phyloP scores from a whole-genome alignment of 2,888 invertebrate species.

The Eupithecia subfuscata region DNA sequence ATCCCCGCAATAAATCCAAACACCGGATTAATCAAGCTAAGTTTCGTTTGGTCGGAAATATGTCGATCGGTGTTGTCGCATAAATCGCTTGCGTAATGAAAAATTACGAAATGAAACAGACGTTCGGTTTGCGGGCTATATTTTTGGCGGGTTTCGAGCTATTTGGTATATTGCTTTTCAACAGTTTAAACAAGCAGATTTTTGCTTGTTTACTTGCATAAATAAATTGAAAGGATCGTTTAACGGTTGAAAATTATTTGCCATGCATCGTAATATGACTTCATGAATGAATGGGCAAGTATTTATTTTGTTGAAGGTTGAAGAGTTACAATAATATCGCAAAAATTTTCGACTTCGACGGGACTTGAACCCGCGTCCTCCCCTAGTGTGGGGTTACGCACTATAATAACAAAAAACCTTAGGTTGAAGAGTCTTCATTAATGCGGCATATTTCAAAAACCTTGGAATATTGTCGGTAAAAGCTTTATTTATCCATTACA shows the following conservation, averaged over 20 bases:
- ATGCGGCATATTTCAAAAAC: background rate
- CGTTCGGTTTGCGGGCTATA: conserved; percentile 33
- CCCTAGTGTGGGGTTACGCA: too few species aligned
- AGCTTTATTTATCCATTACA: conserved; percentile 5
- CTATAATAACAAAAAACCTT: too few species aligned
- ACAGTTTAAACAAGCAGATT: background rate
- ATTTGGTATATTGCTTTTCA: conserved; percentile 26
- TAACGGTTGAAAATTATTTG: background rate
- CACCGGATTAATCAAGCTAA: conserved; percentile 76
- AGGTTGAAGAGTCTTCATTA: too few species aligned
- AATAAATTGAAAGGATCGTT: background rate
- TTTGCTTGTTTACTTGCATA: background rate
- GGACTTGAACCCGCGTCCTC: too few species aligned
- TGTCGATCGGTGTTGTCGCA: conserved; percentile 56
- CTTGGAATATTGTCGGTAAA: background rate
- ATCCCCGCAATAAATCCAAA: conserved; percentile 75
- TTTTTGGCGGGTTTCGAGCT: conserved; percentile 22
- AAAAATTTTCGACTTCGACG: too few species aligned
- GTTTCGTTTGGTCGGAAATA: conserved; percentile 69
- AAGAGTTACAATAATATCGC: too few species aligned
- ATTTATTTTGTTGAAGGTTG: background rate
- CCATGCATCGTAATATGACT: background rate
- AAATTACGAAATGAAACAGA: conserved; percentile 43
- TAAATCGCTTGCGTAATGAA: conserved; percentile 44
- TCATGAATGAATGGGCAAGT: background rate